Conservation (phyloP, 2,797 vertebrate genomes). For the Anguilla marmorata region DNA sequence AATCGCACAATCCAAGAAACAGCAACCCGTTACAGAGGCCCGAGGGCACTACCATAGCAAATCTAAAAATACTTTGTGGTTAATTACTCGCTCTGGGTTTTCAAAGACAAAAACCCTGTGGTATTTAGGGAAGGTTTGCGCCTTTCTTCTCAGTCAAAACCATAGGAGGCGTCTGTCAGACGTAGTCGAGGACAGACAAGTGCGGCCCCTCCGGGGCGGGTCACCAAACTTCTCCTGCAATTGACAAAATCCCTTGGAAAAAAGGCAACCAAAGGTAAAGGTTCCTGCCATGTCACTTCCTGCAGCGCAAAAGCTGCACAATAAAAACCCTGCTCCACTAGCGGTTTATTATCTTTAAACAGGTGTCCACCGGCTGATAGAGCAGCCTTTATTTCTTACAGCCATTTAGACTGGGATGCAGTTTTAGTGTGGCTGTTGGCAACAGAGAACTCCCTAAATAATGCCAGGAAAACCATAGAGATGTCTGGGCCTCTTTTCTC, state of each 20-base stretch:
- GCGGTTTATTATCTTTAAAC: conserved; percentile 76
- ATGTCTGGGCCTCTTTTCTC: background rate
- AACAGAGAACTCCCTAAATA: background rate
- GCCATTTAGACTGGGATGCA: background rate
- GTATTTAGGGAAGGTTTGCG: conserved; percentile 49
- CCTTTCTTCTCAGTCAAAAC: conserved; percentile 42
- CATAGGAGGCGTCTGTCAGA: conserved; percentile 28
- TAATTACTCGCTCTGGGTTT: conserved; percentile 37
- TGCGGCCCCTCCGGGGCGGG: conserved; percentile 39
- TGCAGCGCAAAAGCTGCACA: conserved; percentile 67
- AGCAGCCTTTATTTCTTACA: conserved; percentile 50
- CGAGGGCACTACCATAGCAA: conserved; percentile 27
- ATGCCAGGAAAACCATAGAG: conserved; percentile 10
- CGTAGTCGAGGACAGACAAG: conserved; percentile 20
- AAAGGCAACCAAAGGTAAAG: conserved; percentile 55
- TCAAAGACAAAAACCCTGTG: conserved; percentile 28
- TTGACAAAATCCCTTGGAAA: conserved; percentile 69
- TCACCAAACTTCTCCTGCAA: conserved; percentile 63
- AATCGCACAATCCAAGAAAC: conserved; percentile 37
- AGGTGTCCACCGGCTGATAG: conserved; percentile 66
- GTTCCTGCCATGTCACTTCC: conserved; percentile 57
- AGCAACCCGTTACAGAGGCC: conserved; percentile 31
- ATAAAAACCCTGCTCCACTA: conserved; percentile 70
- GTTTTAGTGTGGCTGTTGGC: background rate
- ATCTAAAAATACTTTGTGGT: conserved; percentile 44